Percentiles rank a stretch among this genome's conserved stretches.
phyloP scores from a whole-genome alignment of 2,113 vertebrate genomes.

The Microcebus griseorufus region DNA sequence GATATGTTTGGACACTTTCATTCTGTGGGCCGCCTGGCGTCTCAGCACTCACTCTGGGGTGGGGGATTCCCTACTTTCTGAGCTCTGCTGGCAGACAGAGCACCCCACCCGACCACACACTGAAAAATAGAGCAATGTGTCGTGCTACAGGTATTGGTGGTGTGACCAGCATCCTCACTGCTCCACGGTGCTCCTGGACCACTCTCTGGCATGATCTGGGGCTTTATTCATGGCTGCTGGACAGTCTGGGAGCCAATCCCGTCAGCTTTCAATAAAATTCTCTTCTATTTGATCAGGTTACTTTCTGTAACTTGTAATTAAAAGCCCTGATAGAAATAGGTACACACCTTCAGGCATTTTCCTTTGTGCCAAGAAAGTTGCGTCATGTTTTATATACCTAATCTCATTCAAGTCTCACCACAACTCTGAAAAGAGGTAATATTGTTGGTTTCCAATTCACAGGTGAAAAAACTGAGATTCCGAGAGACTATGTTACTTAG shows the following conservation, averaged over 20 bases:
- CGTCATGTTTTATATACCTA: not conserved
- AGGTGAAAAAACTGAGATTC: not conserved
- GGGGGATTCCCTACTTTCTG: not conserved
- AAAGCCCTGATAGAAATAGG: not conserved
- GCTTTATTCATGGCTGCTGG: not conserved
- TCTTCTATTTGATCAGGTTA: not conserved
- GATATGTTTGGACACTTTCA: not conserved
- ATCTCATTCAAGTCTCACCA: not conserved
- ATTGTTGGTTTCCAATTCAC: not conserved
- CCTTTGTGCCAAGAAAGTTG: not conserved
- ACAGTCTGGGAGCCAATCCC: not conserved
- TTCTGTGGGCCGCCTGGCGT: not conserved
- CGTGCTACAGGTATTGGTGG: accelerated
- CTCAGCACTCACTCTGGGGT: not conserved
- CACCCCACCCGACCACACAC: no score
- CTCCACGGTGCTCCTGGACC: accelerated
- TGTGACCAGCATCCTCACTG: accelerated
- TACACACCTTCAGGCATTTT: not conserved
- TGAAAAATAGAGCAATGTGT: not conserved
- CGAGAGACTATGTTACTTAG: not conserved
- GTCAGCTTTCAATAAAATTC: not conserved
- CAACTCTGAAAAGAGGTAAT: not conserved
- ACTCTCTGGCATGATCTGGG: not conserved
- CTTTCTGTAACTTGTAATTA: not conserved
- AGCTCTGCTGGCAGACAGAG: not conserved